These are phyloP conservation scores for Lonchura striata DNA, from an alignment of 2,113 vertebrate genomes.

Conservation along the genomic window DNA sequence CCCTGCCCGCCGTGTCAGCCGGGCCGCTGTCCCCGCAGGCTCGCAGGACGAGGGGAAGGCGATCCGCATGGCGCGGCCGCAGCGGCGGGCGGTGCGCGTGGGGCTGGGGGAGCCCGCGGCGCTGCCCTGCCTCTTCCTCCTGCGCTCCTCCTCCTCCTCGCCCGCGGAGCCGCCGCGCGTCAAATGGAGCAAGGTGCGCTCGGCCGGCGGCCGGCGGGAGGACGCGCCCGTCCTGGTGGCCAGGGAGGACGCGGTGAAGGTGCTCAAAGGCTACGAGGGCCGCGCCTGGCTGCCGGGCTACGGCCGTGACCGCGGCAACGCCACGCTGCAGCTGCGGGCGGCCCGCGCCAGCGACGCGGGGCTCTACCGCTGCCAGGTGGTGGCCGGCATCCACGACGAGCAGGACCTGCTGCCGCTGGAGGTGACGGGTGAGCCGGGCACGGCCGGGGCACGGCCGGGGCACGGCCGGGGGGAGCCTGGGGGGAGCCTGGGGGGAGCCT, in stretches of 20 bases:
- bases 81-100: slow-evolving; percentile 75
- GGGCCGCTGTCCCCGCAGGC: slow-evolving; percentile 53
- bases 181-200: slow-evolving; percentile 95
- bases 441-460: no score
- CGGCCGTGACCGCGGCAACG: slow-evolving; percentile 81
- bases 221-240: slow-evolving; percentile 89
- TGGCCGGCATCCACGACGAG: slow-evolving; percentile 91
- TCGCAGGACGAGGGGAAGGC: slow-evolving; percentile 71
- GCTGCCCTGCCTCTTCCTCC: slow-evolving; percentile 88
- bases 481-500: accelerated
- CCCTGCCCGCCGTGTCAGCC: neutral
- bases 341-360: slow-evolving; percentile 88
- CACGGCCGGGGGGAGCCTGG: accelerated
- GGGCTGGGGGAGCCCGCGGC: slow-evolving; percentile 85
- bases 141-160: slow-evolving; percentile 67
- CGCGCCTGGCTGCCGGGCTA: slow-evolving; percentile 86
- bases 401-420: slow-evolving; percentile 91
- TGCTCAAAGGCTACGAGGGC: slow-evolving; percentile 90
- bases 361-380: slow-evolving; percentile 93
- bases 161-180: slow-evolving; percentile 81
- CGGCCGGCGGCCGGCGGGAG: slow-evolving; percentile 80
- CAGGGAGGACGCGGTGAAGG: slow-evolving; percentile 90
- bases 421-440: slow-evolving; percentile 83
- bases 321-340: slow-evolving; percentile 80
- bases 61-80: slow-evolving; percentile 90